Evolutionary conservation across 2,888 invertebrate species (phyloP), one percentile per base, ranked within the genome.

Genomic region (Hylaea fasciaria): DNA sequence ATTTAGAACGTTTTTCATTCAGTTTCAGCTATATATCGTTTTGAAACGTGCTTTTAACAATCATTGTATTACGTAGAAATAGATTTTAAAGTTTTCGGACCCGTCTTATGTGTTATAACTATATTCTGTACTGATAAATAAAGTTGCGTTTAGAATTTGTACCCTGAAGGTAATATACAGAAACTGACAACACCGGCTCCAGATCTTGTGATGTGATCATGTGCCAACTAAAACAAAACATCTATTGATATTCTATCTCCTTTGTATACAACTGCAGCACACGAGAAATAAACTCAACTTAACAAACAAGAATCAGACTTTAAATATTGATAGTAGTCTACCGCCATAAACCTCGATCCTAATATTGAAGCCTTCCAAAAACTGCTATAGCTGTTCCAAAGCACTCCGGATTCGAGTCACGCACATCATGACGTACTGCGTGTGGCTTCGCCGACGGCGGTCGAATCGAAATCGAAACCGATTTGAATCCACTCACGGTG

Each of bases 401-500:
- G 28, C 16, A 41, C 44, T 52, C 47, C 29, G 48, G 22, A 53
- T 44, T 48, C 52, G 1, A 44, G 58, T 58, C 58, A 58, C 58
- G 58, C 58, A 44, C 47, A 29, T 39, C 16, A 39, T 58, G 52
- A 48, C 52, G 43, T 35, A 52, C 39, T 32, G 47, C 47, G 52
- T 58, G 52, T 37, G 48, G 52, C 29, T 37, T 29, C 32, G 51
- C 53, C 60, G 67, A 62, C 56, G 62, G 50, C 64, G 62, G 47
- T 60, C 54, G 60, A 70, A 68, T 67, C 63, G 61, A 56, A 65
- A 68, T 67, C 63, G 61, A 56, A 65, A 68, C 55, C 64, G 66
- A 69, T 72, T 70, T 54, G 64, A 65, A 68, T 69, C 65, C 56
- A 61, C 67, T 66, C 66, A 71, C 67, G 68, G 65, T 62, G 61